Conservation (phyloP, 2,113 vertebrate genomes). For the Picathartes gymnocephalus region DNA sequence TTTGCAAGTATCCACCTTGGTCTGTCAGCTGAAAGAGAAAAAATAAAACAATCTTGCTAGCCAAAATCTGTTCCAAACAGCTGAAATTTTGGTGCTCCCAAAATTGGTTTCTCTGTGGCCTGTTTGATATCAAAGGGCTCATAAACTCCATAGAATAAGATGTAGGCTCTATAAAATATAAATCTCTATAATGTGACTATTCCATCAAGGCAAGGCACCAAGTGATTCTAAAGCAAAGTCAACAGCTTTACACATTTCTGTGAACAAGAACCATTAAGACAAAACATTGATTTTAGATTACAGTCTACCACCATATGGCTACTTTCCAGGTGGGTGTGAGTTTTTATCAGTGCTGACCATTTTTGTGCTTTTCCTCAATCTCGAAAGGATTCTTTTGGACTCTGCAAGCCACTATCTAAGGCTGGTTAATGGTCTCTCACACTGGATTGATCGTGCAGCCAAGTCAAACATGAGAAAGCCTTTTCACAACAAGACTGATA, state of each 20-base stretch:
- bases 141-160: background rate
- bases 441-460: rapidly evolving
- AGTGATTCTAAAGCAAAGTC: background rate
- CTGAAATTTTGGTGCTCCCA: background rate
- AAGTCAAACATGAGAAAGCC: background rate
- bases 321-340: background rate
- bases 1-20: background rate
- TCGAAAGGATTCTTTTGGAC: background rate
- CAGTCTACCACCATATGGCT: background rate
- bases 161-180: background rate
- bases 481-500: background rate
- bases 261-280: background rate
- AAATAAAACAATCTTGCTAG: background rate
- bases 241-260: background rate
- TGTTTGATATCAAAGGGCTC: background rate
- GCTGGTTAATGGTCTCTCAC: background rate
- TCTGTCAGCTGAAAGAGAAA: background rate
- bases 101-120: background rate
- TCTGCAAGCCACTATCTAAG: background rate
- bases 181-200: background rate
- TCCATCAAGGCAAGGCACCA: background rate
- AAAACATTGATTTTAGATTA: background rate
- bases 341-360: background rate
- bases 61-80: background rate
- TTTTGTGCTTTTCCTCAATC: background rate